A percentile compares a stretch with the other conserved stretches of the same genome.
Conservation (phyloP, 2,888 invertebrate genomes). For the Aleiodes leptofemur region DNA sequence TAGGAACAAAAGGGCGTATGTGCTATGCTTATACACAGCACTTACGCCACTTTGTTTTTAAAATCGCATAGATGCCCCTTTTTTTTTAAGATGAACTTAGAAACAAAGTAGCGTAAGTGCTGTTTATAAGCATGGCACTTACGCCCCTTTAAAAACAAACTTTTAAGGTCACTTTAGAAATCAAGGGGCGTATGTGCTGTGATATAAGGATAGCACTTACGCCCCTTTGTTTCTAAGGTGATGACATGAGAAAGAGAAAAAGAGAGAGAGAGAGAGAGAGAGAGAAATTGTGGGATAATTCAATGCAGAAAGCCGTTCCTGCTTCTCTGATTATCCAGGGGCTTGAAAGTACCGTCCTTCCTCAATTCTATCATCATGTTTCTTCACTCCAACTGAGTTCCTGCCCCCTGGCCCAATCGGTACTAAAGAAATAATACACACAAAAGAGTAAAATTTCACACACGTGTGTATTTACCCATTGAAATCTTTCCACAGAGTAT, state of each 20-base stretch:
- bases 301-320: slow-evolving; percentile 46
- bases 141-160: too few species aligned
- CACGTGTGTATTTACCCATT: neutral
- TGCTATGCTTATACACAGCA: too few species aligned
- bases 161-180: too few species aligned
- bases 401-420: slow-evolving; percentile 35
- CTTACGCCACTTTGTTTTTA: too few species aligned
- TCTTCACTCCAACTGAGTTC: slow-evolving; percentile 38
- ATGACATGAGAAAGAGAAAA: slow-evolving; percentile 12
- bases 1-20: too few species aligned
- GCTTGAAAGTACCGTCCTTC: slow-evolving; percentile 68
- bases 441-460: slow-evolving; percentile 1
- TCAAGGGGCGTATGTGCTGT: too few species aligned
- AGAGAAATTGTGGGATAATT: slow-evolving; percentile 4
- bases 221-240: too few species aligned
- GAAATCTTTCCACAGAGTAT: neutral
- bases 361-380: slow-evolving; percentile 51
- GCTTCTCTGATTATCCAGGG: slow-evolving; percentile 60
- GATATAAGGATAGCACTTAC: too few species aligned
- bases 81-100: too few species aligned
- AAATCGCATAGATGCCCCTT: too few species aligned
- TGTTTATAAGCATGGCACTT: too few species aligned
- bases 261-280: neutral
- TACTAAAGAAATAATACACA: neutral
- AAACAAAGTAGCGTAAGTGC: too few species aligned